Evolutionary conservation across 2,113 vertebrate genomes (phyloP).

Genomic region (Chitala chitala): DNA sequence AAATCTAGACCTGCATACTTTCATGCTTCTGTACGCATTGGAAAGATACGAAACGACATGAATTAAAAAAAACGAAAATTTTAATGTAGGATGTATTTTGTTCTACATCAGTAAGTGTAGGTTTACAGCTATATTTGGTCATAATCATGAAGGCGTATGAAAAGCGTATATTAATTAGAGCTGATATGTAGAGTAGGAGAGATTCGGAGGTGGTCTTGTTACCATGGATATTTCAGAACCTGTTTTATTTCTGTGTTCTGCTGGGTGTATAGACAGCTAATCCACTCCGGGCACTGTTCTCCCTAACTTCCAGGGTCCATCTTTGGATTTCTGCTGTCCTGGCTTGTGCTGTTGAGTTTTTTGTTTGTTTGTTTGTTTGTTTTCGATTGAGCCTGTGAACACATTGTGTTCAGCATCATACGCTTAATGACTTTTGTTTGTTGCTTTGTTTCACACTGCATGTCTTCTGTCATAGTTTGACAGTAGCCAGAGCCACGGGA

Average conservation of each 20-base stretch:
- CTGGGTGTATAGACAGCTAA: not conserved
- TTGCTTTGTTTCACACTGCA: conserved; percentile 54
- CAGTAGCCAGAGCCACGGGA: conserved; percentile 60
- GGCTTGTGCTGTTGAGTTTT: not conserved
- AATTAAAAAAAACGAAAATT: too few relatives aligned
- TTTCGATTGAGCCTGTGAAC: not conserved
- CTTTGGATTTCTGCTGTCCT: conserved; percentile 31
- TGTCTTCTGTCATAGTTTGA: conserved; percentile 67
- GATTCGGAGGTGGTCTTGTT: not conserved
- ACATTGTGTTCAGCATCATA: conserved; percentile 20
- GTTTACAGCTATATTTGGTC: not conserved
- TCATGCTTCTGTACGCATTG: too few relatives aligned
- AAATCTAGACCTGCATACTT: too few relatives aligned
- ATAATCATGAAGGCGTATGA: not conserved
- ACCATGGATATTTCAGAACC: not conserved
- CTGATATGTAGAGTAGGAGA: conserved; percentile 9
- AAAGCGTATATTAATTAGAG: conserved; percentile 4
- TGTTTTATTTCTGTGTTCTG: not conserved
- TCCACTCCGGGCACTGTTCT: not conserved
- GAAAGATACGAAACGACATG: too few relatives aligned
- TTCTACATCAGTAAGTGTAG: not conserved
- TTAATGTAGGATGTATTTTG: too few relatives aligned
- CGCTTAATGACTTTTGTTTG: conserved; percentile 38
- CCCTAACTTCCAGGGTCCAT: conserved; percentile 34
- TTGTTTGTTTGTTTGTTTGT: not conserved